Conservation (phyloP, 2,113 vertebrate genomes). For the Rhinichthys klamathensis region DNA sequence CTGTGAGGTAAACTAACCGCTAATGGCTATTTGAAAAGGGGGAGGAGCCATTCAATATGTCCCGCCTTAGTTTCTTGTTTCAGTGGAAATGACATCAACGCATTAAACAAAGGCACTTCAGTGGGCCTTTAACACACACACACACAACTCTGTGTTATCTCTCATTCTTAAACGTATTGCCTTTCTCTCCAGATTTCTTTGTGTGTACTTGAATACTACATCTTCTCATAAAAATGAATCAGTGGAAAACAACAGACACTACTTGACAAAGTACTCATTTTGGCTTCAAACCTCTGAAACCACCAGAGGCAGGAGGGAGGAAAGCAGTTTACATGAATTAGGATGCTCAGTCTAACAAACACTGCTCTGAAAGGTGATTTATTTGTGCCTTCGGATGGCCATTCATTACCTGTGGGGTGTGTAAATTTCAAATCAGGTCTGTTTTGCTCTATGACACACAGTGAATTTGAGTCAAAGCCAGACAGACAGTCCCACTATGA, state of each 20-base stretch:
- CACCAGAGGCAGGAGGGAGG: neutral
- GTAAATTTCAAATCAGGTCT: neutral
- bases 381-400: neutral
- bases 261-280: neutral
- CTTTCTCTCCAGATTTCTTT: neutral
- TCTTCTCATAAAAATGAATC: neutral
- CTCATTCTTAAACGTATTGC: neutral
- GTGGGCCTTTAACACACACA: too few relatives aligned
- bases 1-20: too few relatives aligned
- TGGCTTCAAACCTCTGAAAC: neutral
- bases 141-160: too few relatives aligned
- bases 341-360: constrained; percentile 6
- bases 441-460: neutral
- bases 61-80: too few relatives aligned
- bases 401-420: neutral
- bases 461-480: neutral
- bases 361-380: neutral
- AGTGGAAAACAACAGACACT: neutral
- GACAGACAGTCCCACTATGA: neutral
- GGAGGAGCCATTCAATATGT: too few relatives aligned
- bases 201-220: neutral
- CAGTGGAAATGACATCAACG: too few relatives aligned
- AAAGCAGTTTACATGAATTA: neutral
- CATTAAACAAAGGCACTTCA: too few relatives aligned
- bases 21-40: too few relatives aligned